Evolutionary conservation across 2,797 vertebrate genomes (phyloP).

Genomic region (Gallinago solitaria): DNA sequence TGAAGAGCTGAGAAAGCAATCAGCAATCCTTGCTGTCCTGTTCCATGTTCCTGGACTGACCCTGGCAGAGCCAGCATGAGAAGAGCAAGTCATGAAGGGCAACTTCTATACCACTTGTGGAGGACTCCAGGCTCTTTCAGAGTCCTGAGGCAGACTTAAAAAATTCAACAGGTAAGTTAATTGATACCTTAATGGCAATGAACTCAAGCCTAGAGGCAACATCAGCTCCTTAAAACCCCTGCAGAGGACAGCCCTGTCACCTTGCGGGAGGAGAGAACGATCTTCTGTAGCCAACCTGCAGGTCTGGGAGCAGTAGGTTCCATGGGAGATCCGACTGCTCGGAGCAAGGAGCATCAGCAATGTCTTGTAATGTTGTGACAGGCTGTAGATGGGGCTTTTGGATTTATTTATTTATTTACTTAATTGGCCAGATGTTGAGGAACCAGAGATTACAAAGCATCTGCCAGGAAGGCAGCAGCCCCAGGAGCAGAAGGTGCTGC

Average conservation of each 20-base stretch:
- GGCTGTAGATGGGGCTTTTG: background rate
- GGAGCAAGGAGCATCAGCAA: fast-evolving
- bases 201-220: background rate
- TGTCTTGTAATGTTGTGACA: background rate
- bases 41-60: too few relatives aligned
- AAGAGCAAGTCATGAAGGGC: background rate
- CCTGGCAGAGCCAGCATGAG: background rate
- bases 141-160: background rate
- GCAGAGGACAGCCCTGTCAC: background rate
- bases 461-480: background rate
- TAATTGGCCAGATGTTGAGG: background rate
- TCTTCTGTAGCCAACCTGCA: fast-evolving
- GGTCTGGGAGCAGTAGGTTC: background rate
- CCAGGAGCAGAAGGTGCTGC: background rate
- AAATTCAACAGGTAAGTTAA: background rate
- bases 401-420: background rate
- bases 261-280: background rate
- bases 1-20: background rate
- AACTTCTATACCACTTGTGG: fast-evolving
- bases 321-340: fast-evolving
- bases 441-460: background rate
- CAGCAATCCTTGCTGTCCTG: background rate
- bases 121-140: background rate
- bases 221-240: background rate
- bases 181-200: background rate